Conservation (phyloP, 2,113 vertebrate species). For the Rousettus leschenaultii region DNA sequence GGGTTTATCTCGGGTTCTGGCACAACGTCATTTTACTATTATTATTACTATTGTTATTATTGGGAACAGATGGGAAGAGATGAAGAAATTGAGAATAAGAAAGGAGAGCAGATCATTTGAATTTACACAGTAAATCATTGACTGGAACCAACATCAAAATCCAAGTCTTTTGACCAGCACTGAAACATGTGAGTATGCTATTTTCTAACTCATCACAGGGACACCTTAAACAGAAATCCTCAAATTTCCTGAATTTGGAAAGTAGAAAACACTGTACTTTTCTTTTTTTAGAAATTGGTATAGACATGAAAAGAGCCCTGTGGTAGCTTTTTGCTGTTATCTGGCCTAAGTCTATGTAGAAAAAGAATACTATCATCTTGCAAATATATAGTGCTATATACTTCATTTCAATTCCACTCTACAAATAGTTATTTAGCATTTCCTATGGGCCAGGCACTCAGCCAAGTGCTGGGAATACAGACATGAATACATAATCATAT, state of each 20-base stretch:
- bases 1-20: background rate
- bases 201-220: background rate
- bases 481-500: background rate
- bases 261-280: background rate
- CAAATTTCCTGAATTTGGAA: constrained; percentile 1
- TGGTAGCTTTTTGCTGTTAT: background rate
- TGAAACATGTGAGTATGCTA: background rate
- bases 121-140: background rate
- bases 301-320: background rate
- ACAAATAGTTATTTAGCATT: background rate
- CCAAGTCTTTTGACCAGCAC: background rate
- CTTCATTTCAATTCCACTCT: background rate
- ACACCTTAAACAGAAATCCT: background rate
- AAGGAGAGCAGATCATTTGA: background rate
- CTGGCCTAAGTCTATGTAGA: background rate
- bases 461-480: background rate
- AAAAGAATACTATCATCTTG: background rate
- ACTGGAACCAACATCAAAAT: background rate
- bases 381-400: background rate
- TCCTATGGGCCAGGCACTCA: background rate
- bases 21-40: background rate
- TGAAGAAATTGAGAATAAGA: background rate
- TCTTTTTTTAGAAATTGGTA: background rate
- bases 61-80: background rate
- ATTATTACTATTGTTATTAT: background rate